Percentiles rank a stretch among this genome's conserved stretches.
Conservation (phyloP, 2,113 vertebrate genomes). For the Eurypyga helias region DNA sequence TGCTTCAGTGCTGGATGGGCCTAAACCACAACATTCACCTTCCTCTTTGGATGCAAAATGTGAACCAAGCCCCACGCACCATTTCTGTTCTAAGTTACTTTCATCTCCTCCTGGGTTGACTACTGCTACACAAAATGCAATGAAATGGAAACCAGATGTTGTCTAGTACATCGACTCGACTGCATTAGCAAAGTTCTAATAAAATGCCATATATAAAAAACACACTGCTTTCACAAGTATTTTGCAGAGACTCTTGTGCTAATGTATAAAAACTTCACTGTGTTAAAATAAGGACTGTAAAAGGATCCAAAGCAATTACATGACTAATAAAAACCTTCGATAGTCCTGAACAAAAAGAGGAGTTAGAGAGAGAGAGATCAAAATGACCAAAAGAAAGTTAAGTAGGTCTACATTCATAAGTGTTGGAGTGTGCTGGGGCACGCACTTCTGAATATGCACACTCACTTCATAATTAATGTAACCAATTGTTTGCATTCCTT, state of each 20-base stretch:
- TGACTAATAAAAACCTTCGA: not conserved
- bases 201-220: not conserved
- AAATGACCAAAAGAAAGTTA: not conserved
- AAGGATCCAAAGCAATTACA: not conserved
- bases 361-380: not conserved
- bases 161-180: not conserved
- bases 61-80: not conserved
- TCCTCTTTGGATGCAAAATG: not conserved
- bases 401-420: not conserved
- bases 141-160: not conserved
- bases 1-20: too few species aligned
- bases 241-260: not conserved
- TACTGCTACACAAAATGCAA: not conserved
- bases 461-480: not conserved
- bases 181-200: not conserved
- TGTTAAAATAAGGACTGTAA: not conserved
- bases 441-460: not conserved
- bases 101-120: not conserved
- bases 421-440: not conserved
- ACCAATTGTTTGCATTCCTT: constrained; percentile 8
- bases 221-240: not conserved
- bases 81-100: not conserved
- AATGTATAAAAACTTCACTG: not conserved
- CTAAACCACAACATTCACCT: not conserved
- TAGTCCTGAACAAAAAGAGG: not conserved